Conservation (phyloP, 2,113 vertebrate genomes). For the Saccopteryx bilineata region DNA sequence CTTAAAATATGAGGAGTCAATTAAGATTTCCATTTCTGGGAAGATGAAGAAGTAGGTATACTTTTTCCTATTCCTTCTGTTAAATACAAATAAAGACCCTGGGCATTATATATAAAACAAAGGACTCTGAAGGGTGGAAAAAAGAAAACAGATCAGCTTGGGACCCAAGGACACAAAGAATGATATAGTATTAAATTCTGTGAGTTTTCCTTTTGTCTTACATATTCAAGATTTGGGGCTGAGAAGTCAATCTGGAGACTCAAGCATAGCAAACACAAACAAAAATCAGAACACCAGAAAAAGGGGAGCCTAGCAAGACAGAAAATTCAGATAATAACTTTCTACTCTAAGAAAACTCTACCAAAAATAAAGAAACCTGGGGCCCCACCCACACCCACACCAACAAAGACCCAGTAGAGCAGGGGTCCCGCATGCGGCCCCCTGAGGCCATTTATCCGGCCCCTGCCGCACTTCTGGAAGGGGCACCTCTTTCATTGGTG, state of each 20-base stretch:
- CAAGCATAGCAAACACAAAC: background rate
- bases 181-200: background rate
- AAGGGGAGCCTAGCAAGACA: background rate
- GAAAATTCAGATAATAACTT: conserved; percentile 10
- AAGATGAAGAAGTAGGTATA: background rate
- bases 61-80: background rate
- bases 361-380: background rate
- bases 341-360: background rate
- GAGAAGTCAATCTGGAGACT: background rate
- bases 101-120: background rate
- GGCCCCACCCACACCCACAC: background rate
- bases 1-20: background rate
- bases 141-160: background rate
- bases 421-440: too few relatives aligned
- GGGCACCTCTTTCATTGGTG: too few relatives aligned
- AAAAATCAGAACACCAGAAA: background rate
- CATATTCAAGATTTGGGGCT: background rate
- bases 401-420: background rate
- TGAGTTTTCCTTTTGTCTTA: background rate
- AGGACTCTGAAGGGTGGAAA: background rate
- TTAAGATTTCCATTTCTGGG: background rate
- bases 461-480: too few relatives aligned
- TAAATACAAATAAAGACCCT: background rate
- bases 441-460: too few relatives aligned
- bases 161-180: background rate